Evolutionary conservation across 1,140 invertebrate genomes (phyloP).

Genomic region (Heliothis virescens): DNA sequence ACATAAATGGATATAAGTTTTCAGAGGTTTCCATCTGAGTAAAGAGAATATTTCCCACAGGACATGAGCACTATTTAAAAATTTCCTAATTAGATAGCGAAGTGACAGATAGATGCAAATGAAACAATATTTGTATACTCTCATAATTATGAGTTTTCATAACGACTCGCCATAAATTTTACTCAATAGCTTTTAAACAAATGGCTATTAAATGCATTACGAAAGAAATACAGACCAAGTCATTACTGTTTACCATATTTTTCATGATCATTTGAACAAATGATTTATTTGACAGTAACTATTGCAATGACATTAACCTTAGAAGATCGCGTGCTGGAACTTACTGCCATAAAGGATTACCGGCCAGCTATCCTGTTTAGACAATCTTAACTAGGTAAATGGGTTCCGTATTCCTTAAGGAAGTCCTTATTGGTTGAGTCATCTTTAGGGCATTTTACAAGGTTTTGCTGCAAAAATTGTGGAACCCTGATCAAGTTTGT

Average conservation of each 20-base stretch:
- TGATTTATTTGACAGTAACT: not conserved
- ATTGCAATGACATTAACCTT: constrained; percentile 42
- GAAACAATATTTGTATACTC: no score
- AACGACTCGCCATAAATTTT: no score
- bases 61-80: no score
- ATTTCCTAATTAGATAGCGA: no score
- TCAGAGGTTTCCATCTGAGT: no score
- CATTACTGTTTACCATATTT: not conserved
- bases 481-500: not conserved
- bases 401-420: constrained; percentile 14
- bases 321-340: constrained; percentile 22
- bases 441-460: not conserved
- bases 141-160: no score
- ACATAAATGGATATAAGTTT: no score
- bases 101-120: no score
- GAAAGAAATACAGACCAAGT: no score
- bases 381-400: constrained; percentile 34
- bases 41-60: no score
- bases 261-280: not conserved
- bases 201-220: no score
- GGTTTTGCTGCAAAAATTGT: not conserved
- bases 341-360: not conserved
- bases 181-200: no score
- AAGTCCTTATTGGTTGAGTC: not conserved
- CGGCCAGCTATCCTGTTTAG: constrained; percentile 23